These are phyloP conservation scores for Atrichornis clamosus DNA, from an alignment of 2,113 vertebrate species.

Conservation along the genomic window DNA sequence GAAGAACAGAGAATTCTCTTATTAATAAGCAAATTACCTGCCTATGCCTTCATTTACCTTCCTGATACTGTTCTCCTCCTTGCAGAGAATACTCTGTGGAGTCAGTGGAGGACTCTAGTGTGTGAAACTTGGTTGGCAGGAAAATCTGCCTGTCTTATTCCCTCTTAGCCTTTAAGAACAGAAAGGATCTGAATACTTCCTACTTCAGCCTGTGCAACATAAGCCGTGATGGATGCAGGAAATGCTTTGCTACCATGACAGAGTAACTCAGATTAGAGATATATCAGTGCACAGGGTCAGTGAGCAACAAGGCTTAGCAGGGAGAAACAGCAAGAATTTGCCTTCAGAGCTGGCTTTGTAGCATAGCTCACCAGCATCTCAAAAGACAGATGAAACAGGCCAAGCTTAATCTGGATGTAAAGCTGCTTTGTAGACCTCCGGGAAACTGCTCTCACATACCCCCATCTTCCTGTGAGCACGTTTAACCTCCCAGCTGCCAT, in stretches of 20 bases:
- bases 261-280: neutral
- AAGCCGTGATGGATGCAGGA: neutral
- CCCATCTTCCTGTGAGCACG: neutral
- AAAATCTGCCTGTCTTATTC: neutral
- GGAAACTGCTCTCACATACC: neutral
- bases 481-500: neutral
- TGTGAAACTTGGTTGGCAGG: neutral
- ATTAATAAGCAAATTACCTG: neutral
- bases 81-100: neutral
- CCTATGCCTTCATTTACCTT: neutral
- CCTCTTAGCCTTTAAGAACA: neutral
- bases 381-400: neutral
- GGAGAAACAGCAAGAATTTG: neutral
- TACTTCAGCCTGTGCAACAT: neutral
- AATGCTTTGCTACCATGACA: neutral
- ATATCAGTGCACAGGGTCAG: neutral
- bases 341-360: neutral
- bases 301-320: neutral
- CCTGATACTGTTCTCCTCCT: neutral
- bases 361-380: neutral
- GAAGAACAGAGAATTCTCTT: neutral
- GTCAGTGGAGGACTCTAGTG: neutral
- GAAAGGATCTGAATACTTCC: neutral
- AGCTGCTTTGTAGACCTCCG: neutral
- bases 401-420: neutral